Evolutionary conservation across 2,888 invertebrate genomes (phyloP).

Genomic region (Caenorhabditis wallacei): DNA sequence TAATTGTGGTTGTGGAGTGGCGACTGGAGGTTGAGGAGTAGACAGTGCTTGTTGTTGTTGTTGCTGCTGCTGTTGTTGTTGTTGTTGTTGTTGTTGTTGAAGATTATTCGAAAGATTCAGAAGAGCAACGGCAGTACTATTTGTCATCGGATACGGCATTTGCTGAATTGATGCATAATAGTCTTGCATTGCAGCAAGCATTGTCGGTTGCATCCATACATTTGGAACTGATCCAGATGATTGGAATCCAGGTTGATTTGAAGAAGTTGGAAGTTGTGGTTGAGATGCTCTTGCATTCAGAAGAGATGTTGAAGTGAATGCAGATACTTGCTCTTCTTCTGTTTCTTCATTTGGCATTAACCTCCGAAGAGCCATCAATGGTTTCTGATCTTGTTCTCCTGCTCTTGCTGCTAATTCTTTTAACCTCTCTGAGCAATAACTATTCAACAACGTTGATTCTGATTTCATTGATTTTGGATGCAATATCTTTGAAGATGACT

Average conservation of each 20-base stretch:
- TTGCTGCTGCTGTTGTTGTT: conserved; percentile 44
- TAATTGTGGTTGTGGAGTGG: conserved; percentile 45
- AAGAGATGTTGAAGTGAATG: conserved; percentile 72
- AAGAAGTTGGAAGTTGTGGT: conserved; percentile 44
- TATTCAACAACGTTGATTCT: conserved; percentile 58
- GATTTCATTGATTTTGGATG: conserved; percentile 61
- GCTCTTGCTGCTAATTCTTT: conserved; percentile 81
- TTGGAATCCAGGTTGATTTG: conserved; percentile 37
- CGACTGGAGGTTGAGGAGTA: background rate
- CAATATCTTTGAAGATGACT: conserved; percentile 47
- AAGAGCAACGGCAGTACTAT: conserved; percentile 75
- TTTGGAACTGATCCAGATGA: conserved; percentile 55
- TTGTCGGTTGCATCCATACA: conserved; percentile 78
- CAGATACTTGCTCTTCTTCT: conserved; percentile 74
- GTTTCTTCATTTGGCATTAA: conserved; percentile 72
- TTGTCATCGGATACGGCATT: conserved; percentile 63
- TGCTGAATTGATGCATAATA: conserved; percentile 77
- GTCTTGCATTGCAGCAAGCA: conserved; percentile 81
- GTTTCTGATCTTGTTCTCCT: conserved; percentile 69
- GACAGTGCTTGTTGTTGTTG: conserved; percentile 27
- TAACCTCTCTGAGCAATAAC: conserved; percentile 80
- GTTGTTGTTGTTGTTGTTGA: conserved; percentile 45
- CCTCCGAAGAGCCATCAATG: conserved; percentile 44
- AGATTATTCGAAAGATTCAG: conserved; percentile 70
- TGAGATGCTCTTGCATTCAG: conserved; percentile 47